A percentile compares a stretch with the other conserved stretches of the same genome.
Evolutionary conservation across 2,888 invertebrate genomes (phyloP).

Genomic region (Notocelia uddmanniana): DNA sequence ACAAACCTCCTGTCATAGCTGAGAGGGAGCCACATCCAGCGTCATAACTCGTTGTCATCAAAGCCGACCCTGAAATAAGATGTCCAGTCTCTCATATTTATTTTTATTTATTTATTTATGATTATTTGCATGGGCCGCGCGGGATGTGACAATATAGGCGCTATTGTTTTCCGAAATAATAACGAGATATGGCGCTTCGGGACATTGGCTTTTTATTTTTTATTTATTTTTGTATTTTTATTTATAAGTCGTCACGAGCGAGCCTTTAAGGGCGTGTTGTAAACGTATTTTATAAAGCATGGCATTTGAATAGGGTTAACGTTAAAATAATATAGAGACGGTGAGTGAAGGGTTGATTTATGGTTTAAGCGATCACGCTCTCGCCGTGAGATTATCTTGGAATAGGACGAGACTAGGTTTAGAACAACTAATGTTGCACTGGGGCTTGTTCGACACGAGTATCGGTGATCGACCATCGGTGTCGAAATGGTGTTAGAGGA

Average conservation of each 20-base stretch:
- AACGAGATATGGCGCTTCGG: slow-evolving; percentile 82
- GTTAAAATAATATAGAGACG: slow-evolving; percentile 67
- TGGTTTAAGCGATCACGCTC: slow-evolving; percentile 50
- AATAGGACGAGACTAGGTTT: background rate
- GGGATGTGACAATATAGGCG: slow-evolving; percentile 79
- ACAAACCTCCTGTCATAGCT: too few relatives aligned
- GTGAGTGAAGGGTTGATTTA: slow-evolving; percentile 64
- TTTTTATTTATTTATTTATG: slow-evolving; percentile 86
- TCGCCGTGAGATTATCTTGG: background rate
- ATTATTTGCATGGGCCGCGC: slow-evolving; percentile 84
- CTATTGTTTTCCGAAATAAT: slow-evolving; percentile 83
- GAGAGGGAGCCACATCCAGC: too few relatives aligned
- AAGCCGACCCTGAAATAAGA: slow-evolving; percentile 78
- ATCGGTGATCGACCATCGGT: background rate
- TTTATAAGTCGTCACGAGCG: slow-evolving; percentile 49
- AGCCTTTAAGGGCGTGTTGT: slow-evolving; percentile 52
- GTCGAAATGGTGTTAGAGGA: background rate
- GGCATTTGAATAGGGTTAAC: slow-evolving; percentile 76
- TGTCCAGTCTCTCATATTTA: slow-evolving; percentile 78
- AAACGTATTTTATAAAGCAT: slow-evolving; percentile 71
- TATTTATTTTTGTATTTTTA: slow-evolving; percentile 55
- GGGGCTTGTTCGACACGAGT: background rate
- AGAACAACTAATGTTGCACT: background rate
- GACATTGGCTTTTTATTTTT: slow-evolving; percentile 63
- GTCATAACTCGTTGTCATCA: slow-evolving; percentile 55